These are phyloP conservation scores for Struthidea cinerea DNA, from an alignment of 2,113 vertebrate species.

Conservation along the genomic window DNA sequence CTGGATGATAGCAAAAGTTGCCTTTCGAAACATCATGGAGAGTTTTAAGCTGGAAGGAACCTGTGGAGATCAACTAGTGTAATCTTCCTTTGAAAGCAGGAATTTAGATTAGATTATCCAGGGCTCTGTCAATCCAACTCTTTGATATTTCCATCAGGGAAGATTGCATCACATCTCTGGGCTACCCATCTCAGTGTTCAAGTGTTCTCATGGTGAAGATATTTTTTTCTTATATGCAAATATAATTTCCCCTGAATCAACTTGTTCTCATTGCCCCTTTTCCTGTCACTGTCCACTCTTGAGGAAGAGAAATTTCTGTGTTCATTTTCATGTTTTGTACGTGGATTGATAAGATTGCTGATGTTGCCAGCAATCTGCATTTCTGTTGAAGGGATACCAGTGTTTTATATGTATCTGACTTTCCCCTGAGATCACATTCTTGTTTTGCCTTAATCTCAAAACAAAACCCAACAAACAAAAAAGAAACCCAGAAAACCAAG, in stretches of 20 bases:
- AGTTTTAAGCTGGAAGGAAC: not conserved
- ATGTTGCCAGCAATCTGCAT: not conserved
- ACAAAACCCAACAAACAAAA: not conserved
- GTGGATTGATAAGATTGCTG: not conserved
- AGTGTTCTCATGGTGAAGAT: not conserved
- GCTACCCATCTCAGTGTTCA: not conserved
- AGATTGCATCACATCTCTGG: not conserved
- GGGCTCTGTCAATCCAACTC: not conserved
- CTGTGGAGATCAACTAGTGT: not conserved
- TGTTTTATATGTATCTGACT: not conserved
- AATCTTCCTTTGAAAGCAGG: not conserved
- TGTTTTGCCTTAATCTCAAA: not conserved
- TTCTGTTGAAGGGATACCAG: not conserved
- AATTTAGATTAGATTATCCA: accelerated
- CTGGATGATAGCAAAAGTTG: not conserved
- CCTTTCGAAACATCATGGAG: not conserved
- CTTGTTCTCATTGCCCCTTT: not conserved
- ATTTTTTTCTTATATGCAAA: not conserved
- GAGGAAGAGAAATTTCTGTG: not conserved
- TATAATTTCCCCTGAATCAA: not conserved
- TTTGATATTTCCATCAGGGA: not conserved
- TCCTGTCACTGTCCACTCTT: not conserved
- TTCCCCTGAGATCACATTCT: not conserved
- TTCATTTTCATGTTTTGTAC: not conserved
- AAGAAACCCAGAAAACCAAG: not conserved